Percentiles rank a stretch among this genome's conserved stretches.
phyloP scores from a whole-genome alignment of 2,113 vertebrate genomes.

The Melanerpes aurifrons region DNA sequence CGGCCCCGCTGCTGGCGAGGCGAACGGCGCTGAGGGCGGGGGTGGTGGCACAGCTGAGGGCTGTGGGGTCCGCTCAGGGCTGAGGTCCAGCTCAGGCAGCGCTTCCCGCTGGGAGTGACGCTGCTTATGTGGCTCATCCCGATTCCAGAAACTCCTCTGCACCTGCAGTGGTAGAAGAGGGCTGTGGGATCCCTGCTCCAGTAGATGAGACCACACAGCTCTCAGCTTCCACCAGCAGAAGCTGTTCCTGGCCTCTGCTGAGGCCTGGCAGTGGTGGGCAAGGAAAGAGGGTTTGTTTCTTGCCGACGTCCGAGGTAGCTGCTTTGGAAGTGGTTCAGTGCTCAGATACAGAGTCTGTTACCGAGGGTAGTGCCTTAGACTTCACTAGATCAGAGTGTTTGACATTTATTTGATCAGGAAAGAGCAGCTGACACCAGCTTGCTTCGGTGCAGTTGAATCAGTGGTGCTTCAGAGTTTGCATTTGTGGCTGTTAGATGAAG shows the following conservation, averaged over 20 bases:
- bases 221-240: neutral
- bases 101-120: neutral
- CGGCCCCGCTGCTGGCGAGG: neutral
- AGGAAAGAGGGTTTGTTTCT: neutral
- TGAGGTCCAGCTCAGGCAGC: neutral
- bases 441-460: neutral
- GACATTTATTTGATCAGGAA: too few species aligned
- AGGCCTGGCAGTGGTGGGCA: neutral
- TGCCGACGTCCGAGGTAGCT: rapidly evolving
- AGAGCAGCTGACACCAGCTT: too few species aligned
- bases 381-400: neutral
- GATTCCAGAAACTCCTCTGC: rapidly evolving
- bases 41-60: neutral
- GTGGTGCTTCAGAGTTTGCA: neutral
- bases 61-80: rapidly evolving
- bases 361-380: neutral
- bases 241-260: neutral
- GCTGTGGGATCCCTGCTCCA: rapidly evolving
- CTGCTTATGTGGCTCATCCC: too few species aligned
- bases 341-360: rapidly evolving
- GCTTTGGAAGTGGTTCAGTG: neutral
- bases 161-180: rapidly evolving
- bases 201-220: rapidly evolving
- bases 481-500: neutral
- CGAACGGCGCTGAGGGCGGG: rapidly evolving